These are phyloP conservation scores for Volucella inanis DNA, from an alignment of 2,888 invertebrate species.

Conservation along the genomic window DNA sequence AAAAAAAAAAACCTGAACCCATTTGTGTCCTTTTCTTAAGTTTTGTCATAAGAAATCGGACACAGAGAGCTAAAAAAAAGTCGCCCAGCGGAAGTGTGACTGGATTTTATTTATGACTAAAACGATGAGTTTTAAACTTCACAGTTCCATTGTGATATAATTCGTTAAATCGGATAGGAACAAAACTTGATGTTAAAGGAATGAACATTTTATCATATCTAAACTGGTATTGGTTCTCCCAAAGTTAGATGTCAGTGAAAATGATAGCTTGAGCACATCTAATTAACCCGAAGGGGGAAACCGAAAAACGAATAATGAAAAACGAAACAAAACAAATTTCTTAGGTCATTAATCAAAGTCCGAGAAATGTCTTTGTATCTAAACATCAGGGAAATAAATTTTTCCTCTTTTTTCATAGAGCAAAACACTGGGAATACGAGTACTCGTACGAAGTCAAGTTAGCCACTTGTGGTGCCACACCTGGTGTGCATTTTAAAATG, in stretches of 20 bases:
- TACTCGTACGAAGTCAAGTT: too few species aligned
- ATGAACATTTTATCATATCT: constrained; percentile 5
- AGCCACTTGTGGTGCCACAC: constrained; percentile 43
- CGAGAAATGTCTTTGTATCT: constrained; percentile 53
- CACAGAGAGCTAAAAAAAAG: constrained; percentile 23
- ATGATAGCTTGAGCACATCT: constrained; percentile 34
- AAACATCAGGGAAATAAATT: constrained; percentile 44
- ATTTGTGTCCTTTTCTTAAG: constrained; percentile 49
- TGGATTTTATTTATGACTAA: constrained; percentile 46
- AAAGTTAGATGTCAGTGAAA: constrained; percentile 4
- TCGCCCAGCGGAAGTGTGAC: constrained; percentile 60
- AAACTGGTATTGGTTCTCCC: constrained; percentile 15
- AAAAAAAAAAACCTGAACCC: constrained; percentile 1
- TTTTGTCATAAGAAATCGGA: constrained; percentile 14
- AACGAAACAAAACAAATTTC: constrained; percentile 7
- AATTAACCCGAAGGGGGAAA: constrained; percentile 29
- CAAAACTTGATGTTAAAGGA: constrained; percentile 39
- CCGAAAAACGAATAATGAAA: too few species aligned
- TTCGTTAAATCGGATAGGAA: constrained; percentile 28
- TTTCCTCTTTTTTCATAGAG: constrained; percentile 53
- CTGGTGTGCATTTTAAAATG: constrained; percentile 65
- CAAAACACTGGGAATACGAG: constrained; percentile 11
- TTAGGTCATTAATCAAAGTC: constrained; percentile 64
- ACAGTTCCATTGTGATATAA: constrained; percentile 51
- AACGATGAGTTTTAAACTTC: constrained; percentile 63